Base-by-base conservation (phyloP, 1,140 invertebrate genomes). In the Arion vulgaris region DNA sequence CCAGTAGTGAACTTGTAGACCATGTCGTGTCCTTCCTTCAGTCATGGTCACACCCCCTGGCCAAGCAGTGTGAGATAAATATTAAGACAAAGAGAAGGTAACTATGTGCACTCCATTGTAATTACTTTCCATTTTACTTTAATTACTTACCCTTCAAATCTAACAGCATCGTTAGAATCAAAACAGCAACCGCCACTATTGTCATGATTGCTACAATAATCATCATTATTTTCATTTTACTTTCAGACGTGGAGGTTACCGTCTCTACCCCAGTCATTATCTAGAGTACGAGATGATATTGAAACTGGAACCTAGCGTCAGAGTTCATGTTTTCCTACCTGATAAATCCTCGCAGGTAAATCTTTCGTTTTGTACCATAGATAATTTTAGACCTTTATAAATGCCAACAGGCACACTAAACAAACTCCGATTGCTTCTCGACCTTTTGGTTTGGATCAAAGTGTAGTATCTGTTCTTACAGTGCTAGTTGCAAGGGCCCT, bases 261-360 rank as follows among this genome's bases (percentile, higher is more conserved):
- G 90, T 26, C 85, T 86, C 15, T 88, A 87, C 36, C 82, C 90
- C 19, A 87, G 88, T 0, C 89, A 90, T 71, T 49, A 28, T 0
- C 71, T 86, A 32, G 90, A 91, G 80, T 86, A 89, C 79, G 86
- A 87, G 73, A 86, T 87, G 4, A 36, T 89, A 26, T 28, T 69
- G 1, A 85, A 74, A 2, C 83, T 81, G 36, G 85, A 86, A 57
- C 71, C 84, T 17, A 83, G 84, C 77, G 81, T 89, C n/a, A 85
- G 84, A 77, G 82, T 88, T 57, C 81, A 83, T 15, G 77, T 90
- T 11, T 77, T 84, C 28, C 86, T 89, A 51, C 88, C 89, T 13
- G 84, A 88, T 75, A 84, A 87, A 19, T 76, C 84, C 4, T 84
- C 83, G 41, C 82, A 89, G 86, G 89, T 90, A 77, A 83, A 57